Base-by-base conservation (phyloP, 2,113 vertebrate species). In the Ascaphus truei region DNA sequence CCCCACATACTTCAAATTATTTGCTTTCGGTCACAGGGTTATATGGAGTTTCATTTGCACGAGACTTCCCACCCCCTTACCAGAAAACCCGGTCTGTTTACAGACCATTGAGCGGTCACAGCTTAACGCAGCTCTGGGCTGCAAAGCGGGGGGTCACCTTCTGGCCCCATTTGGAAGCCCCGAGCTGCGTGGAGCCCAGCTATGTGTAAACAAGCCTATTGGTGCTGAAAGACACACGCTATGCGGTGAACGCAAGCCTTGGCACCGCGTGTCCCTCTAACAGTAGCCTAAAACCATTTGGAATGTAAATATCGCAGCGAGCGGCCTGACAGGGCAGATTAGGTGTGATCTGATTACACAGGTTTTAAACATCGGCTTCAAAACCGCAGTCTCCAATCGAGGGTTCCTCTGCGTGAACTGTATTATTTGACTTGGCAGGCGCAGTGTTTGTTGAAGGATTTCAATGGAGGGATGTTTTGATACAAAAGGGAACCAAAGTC, bases 201-300 rank as follows among this genome's bases (percentile, higher is more conserved):
- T 3, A 12, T 33, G 41, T 33, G 41, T 48, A 48, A 62, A 48
- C 34, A 62, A 50, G 16, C 12, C 43, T 10, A 11, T 2, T 27
- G 30, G 60, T 25, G 60, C 7, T 62, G 60, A 62, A 34, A 52
- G 47, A 64, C 25, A 20, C 47, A 5, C 20, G 23, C 20, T 3
- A 30, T 12, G 45, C 45, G 1, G 29, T 18, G 61, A 63, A 33
- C 34, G 61, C 25, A 20, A 33, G 22, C 20, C 45, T 52, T 64
- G 62, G 62, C 62, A 52, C 5, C 8, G 22, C 29, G 20, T 4
- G 45, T 22, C 45, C 47, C 30, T 64, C 30, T 64, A 51, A 64
- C 62, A 52, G 62, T 64, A 64, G 62, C 62, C 47, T 64, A 64
- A 64, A 64, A 64, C 62, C 62, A 52, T 64, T 64, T 64, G 62